A percentile compares a stretch with the other conserved stretches of the same genome.
Conservation (phyloP, 1,140 invertebrate genomes). For the Caenorhabditis inopinata region DNA sequence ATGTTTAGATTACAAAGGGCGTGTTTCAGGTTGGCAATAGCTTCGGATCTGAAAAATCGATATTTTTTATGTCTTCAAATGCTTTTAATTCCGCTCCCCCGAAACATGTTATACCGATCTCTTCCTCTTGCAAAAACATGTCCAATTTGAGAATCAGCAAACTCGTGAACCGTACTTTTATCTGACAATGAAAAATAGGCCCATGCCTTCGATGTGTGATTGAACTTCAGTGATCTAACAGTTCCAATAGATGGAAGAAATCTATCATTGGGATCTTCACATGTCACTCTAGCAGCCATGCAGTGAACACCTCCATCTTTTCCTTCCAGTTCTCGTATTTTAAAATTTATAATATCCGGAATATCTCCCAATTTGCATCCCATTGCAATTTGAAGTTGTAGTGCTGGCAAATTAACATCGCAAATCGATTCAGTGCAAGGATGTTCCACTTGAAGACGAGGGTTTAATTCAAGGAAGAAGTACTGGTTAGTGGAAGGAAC, state of each 20-base stretch:
- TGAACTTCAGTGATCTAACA: conserved; percentile 23
- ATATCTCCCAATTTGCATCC: conserved; percentile 96
- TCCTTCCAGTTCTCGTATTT: neutral
- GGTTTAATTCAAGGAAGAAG: conserved; percentile 96
- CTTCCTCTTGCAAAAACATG: conserved; percentile 99
- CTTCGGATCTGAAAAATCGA: no score
- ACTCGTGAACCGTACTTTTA: conserved; percentile 95
- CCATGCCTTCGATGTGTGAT: conserved; percentile 78
- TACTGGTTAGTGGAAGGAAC: conserved; percentile 77
- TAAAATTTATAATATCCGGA: conserved; percentile 84
- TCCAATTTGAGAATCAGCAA: conserved; percentile 98
- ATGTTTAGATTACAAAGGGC: conserved; percentile 96
- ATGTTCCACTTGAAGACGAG: conserved; percentile 94
- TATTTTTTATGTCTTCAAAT: no score
- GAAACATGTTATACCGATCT: conserved; percentile 77
- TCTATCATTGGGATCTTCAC: conserved; percentile 98
- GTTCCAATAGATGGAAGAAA: conserved; percentile 51
- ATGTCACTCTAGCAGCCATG: conserved; percentile 36
- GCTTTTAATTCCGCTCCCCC: no score
- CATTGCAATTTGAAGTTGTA: conserved; percentile 97
- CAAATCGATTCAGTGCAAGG: conserved; percentile 99
- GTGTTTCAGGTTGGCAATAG: conserved; percentile 81
- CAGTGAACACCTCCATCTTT: neutral
- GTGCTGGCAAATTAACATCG: conserved; percentile 94
- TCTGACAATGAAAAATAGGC: conserved; percentile 98